Evolutionary conservation across 37 sponge, comb jelly and placozoan species (phyloP).

Genomic region (Sycon ciliatum): DNA sequence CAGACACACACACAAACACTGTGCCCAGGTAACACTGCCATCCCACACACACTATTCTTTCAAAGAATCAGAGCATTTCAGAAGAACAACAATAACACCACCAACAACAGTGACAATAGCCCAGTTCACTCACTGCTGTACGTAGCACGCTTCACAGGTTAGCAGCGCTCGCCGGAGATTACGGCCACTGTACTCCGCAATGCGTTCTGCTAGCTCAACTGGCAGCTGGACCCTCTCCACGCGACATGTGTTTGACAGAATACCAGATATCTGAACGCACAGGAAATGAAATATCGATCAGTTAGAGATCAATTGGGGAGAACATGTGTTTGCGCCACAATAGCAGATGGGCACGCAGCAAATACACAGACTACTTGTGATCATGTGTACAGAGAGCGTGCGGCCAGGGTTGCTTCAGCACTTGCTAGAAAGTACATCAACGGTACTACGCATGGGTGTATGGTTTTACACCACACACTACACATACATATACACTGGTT

Average conservation of each 20-base stretch:
- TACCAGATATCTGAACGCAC: slow-evolving; percentile 37
- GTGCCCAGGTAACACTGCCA: too few species aligned
- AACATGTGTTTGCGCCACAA: not conserved
- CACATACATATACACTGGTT: too few species aligned
- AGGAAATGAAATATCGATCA: not conserved
- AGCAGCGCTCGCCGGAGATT: slow-evolving; percentile 86
- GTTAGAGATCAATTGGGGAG: not conserved
- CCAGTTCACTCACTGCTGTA: slow-evolving; percentile 69
- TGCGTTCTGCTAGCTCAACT: slow-evolving; percentile 70
- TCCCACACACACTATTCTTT: too few species aligned
- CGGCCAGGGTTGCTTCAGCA: too few species aligned
- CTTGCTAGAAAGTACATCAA: too few species aligned
- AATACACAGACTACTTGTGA: too few species aligned
- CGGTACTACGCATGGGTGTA: too few species aligned
- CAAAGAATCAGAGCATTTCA: too few species aligned
- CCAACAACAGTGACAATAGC: not conserved
- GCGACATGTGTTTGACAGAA: slow-evolving; percentile 60
- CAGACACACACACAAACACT: not conserved
- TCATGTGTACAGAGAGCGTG: too few species aligned
- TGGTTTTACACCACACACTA: too few species aligned
- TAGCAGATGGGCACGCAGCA: too few species aligned
- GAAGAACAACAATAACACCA: too few species aligned
- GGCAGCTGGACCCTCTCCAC: slow-evolving; percentile 76
- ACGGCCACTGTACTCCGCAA: slow-evolving; percentile 71
- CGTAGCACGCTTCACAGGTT: slow-evolving; percentile 85